Base-by-base conservation (phyloP, 2,113 vertebrate species). In the Ptychochromis oligacanthus region DNA sequence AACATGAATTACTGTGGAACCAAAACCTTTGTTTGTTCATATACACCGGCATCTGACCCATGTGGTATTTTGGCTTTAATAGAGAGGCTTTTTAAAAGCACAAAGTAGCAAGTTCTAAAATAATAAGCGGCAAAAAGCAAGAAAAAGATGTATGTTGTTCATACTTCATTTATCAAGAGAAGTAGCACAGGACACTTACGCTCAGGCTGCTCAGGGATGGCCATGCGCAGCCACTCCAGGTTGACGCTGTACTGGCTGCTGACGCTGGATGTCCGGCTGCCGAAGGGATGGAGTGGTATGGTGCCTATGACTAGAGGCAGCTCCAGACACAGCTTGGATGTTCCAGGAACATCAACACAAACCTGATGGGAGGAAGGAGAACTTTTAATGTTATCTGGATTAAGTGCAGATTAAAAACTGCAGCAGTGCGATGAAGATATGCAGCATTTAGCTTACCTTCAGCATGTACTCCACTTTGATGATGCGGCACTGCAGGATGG, bases 291-390 rank as follows among this genome's bases (percentile, higher is more conserved):
- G 60, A 99, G 95, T 0, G 98, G 98, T 77, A 99, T 96, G 2
- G 98, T 99, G 49, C 98, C 98, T 0, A 99, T 98, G 83, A 99
- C 98, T 9, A 99, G 95, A 0, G 98, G 98, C 79, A 99, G 93
- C 75, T 99, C 98, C n/a, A 99, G 92, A 56, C 96, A 96, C 86
- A 99, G 93, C 90, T 99, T 99, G 62, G 98, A 99, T 0, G 97
- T 96, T 31, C 98, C 97, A 0, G 98, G 98, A 85, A 99, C 97
- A 31, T 98, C 97, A 24, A 99, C 97, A 1, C 97, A 99, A 31
- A 99, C 97, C 98, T 99, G 88, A 10, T 12, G 34, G n/a, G 13
- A 54, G 28, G 31, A 8, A 18, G 3, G 7, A 36, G 0, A 75
- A 20, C 0, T 13, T 28, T 78, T 26, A 52, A 67, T 9, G n/a